phyloP scores from a whole-genome alignment of 1,140 invertebrate species.

The Leptestheria dahalacensis region DNA sequence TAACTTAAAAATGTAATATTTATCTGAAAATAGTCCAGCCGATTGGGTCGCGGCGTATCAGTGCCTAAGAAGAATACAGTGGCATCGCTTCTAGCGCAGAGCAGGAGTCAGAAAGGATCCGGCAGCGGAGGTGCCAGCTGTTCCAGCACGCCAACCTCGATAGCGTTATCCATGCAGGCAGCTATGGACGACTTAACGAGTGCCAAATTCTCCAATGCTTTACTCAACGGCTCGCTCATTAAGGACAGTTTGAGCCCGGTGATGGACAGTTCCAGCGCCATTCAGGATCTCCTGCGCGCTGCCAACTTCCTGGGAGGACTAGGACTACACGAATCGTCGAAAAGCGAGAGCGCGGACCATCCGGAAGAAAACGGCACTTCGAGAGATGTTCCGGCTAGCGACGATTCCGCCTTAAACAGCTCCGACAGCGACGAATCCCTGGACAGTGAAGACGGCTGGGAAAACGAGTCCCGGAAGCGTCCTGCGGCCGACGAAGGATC shows the following conservation, averaged over 20 bases:
- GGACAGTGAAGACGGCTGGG: conserved; percentile 18
- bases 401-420: conserved; percentile 25
- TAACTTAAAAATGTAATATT: background rate
- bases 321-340: background rate
- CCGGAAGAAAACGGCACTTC: conserved; percentile 1
- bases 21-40: conserved; percentile 34
- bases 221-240: background rate
- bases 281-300: conserved; percentile 15
- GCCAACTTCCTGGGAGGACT: conserved; percentile 11
- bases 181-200: conserved; percentile 6
- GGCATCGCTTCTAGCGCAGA: conserved; percentile 66
- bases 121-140: background rate
- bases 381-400: background rate
- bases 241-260: conserved; percentile 9
- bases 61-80: conserved; percentile 84
- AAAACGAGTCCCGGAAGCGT: conserved; percentile 18
- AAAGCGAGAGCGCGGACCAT: background rate
- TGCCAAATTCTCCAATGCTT: conserved; percentile 10
- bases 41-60: conserved; percentile 64
- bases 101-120: conserved; percentile 29
- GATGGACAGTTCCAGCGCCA: conserved; percentile 3
- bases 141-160: background rate
- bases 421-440: conserved; percentile 35
- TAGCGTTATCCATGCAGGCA: background rate
- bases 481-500: conserved; percentile 12